Evolutionary conservation across 35 echinoderm and acorn worm species (phyloP).

Genomic region (Ophiothrix spiculata): DNA sequence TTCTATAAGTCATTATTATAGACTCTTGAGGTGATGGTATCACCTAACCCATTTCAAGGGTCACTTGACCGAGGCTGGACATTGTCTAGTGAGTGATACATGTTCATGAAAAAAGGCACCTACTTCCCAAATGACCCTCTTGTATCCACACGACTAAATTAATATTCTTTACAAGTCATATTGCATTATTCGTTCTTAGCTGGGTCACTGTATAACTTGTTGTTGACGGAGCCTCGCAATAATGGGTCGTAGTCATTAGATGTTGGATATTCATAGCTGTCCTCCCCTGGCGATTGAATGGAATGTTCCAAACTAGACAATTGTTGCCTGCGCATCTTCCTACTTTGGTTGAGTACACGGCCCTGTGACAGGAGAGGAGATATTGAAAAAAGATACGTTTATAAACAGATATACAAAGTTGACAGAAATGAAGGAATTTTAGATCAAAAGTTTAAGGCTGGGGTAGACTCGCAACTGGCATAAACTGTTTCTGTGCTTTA

Average conservation of each 20-base stretch:
- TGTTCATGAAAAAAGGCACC: too few relatives aligned
- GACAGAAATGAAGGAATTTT: neutral
- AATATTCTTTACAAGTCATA: too few relatives aligned
- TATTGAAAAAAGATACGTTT: neutral
- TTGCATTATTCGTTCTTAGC: neutral
- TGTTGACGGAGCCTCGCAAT: neutral
- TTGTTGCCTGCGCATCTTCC: slow-evolving; percentile 2
- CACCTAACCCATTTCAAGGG: too few relatives aligned
- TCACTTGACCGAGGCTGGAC: too few relatives aligned
- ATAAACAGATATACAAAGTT: neutral
- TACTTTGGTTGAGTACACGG: slow-evolving; percentile 59
- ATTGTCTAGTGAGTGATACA: too few relatives aligned
- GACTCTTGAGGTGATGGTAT: too few relatives aligned
- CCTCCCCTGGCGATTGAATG: neutral
- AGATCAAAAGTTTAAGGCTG: too few relatives aligned
- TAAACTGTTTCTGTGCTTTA: too few relatives aligned
- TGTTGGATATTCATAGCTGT: neutral
- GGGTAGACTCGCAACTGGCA: too few relatives aligned
- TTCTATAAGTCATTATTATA: too few relatives aligned
- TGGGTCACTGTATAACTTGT: neutral
- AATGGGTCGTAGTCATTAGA: neutral
- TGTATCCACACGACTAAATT: too few relatives aligned
- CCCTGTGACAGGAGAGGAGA: slow-evolving; percentile 32
- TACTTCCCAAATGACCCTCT: too few relatives aligned
- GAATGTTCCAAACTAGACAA: neutral